Base-by-base conservation (phyloP, 1,140 invertebrate species). In the Pseudomyrmex flavicornis region DNA sequence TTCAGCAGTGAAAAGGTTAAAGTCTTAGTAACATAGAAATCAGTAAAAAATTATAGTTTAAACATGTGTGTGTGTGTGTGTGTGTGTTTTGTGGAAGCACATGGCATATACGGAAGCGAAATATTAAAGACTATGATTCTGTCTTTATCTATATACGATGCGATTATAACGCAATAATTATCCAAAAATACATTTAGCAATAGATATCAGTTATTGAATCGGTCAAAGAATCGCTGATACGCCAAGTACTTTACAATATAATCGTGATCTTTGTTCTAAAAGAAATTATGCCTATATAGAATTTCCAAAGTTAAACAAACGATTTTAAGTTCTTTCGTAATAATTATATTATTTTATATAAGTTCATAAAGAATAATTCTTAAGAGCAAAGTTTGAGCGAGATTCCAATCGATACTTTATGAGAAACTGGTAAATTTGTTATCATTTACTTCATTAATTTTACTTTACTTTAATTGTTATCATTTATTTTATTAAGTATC, bases 11-110 rank as follows among this genome's bases (percentile, higher is more conserved):
- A 35, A 35, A 35, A 35, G 35, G 35, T 35, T 35, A 35, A 35
- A 35, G 7, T 35, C 35, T 35, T 35, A 35, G 35, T 35, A 35
- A 35, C 5, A 35, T 35, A 35, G 35, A 35, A 35, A 35, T 35
- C 35, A 35, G 35, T 35, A 35, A 35, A 35, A 35, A 5, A 35
- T 35, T 35, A 35, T 35, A 35, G 35, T 35, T 35, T 35, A 35
- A 35, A 35, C 35, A 35, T 5, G 2, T 35, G 4, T 35, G 35
- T 35, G 35, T 35, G 35, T 35, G 35, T 35, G 35, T 22, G 20
- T 22, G 20, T 22, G 20, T 22, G 1, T 35, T 35, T 35, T 35
- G 56, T 79, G 86, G 86, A 86, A 86, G 86, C 75, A 65, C 66
- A 68, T 9, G 20, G 20, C 12, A 58, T 46, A 44, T 65, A 58